These are phyloP conservation scores for Sebastolobus alascanus DNA, from an alignment of 2,797 vertebrate genomes.

Conservation along the genomic window DNA sequence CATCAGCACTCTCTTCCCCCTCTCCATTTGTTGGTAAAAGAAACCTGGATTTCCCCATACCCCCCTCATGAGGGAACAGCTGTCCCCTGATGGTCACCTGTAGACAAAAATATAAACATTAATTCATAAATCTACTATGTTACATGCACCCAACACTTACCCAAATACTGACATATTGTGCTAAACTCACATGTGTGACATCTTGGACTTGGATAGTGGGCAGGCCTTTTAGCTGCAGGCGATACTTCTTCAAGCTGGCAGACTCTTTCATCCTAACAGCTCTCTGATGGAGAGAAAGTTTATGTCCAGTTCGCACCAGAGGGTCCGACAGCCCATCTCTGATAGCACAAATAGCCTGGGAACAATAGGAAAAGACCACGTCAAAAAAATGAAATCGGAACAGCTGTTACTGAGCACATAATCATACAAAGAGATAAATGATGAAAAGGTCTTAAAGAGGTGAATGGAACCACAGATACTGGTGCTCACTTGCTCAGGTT, in stretches of 20 bases:
- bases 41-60: slow-evolving; percentile 93
- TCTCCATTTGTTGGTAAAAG: slow-evolving; percentile 83
- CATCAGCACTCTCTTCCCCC: slow-evolving; percentile 44
- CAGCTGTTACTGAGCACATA: not conserved
- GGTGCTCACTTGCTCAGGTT: slow-evolving; percentile 85
- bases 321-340: slow-evolving; percentile 90
- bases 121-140: not conserved
- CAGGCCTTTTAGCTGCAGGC: slow-evolving; percentile 82
- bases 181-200: slow-evolving; percentile 89
- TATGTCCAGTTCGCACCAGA: slow-evolving; percentile 92
- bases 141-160: not conserved
- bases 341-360: slow-evolving; percentile 89
- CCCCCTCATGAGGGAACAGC: slow-evolving; percentile 92
- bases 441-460: not conserved
- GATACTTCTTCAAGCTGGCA: slow-evolving; percentile 85
- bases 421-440: not conserved
- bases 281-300: slow-evolving; percentile 92
- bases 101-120: slow-evolving; percentile 18
- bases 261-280: slow-evolving; percentile 91
- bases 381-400: slow-evolving; percentile 18
- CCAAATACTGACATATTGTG: not conserved
- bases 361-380: not conserved
- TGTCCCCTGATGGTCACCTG: slow-evolving; percentile 96
- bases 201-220: slow-evolving; percentile 87
- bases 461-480: not conserved